Evolutionary conservation across 2,797 vertebrate species (phyloP).

Genomic region (Triplophysa bombifrons): DNA sequence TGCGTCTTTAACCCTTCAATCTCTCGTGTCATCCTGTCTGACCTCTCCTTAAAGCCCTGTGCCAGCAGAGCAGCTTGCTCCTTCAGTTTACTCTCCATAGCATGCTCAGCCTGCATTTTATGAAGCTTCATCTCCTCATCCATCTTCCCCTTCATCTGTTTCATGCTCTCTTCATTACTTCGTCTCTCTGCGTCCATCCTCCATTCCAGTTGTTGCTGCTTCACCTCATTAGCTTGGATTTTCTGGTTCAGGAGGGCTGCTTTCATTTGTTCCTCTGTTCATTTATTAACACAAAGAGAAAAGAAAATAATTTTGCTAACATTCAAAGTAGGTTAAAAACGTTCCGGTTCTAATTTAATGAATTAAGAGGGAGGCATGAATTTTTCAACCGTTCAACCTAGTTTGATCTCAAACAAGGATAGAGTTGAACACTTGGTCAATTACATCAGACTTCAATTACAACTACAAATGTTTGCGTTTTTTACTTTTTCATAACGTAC

Average conservation of each 20-base stretch:
- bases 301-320: neutral
- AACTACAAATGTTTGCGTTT: too few species aligned
- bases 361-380: too few species aligned
- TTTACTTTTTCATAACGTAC: too few species aligned
- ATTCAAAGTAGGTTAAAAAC: too few species aligned
- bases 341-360: too few species aligned
- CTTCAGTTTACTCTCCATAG: conserved; percentile 51
- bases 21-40: neutral
- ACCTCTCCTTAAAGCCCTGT: neutral
- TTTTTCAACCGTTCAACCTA: too few species aligned
- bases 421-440: too few species aligned
- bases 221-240: neutral
- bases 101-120: neutral
- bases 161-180: neutral
- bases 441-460: too few species aligned
- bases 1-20: neutral
- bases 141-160: neutral
- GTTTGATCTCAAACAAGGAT: too few species aligned
- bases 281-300: neutral
- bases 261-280: neutral
- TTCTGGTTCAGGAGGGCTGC: neutral
- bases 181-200: neutral
- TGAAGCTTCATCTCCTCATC: neutral
- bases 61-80: conserved; percentile 46
- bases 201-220: neutral